Percentiles rank a stretch among this genome's conserved stretches.
phyloP scores from a whole-genome alignment of 2,797 vertebrate genomes.

The Bucorvus abyssinicus region DNA sequence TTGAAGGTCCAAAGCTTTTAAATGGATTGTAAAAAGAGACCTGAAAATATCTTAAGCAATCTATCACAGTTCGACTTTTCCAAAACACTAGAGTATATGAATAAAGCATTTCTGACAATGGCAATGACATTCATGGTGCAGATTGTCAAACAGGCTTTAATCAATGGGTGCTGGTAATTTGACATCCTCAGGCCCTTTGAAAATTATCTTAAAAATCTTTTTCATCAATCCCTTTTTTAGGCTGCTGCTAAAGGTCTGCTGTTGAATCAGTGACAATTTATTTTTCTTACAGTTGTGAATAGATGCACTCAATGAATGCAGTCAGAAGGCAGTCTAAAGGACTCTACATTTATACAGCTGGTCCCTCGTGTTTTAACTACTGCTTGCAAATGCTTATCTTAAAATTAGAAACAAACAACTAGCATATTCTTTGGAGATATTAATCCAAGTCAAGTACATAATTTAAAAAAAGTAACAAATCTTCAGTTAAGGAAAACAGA shows the following conservation, averaged over 20 bases:
- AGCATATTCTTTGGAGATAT: neutral
- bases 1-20: neutral
- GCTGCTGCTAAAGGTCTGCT: neutral
- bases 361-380: neutral
- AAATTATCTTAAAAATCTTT: neutral
- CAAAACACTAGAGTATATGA: neutral
- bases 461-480: neutral
- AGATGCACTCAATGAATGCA: neutral
- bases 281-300: neutral
- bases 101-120: neutral
- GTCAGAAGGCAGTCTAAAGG: neutral
- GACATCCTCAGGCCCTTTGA: neutral
- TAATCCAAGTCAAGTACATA: neutral
- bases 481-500: neutral
- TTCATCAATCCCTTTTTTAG: neutral
- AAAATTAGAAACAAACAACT: neutral
- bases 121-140: neutral
- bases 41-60: neutral
- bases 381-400: neutral
- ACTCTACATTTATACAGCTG: neutral
- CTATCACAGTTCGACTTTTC: neutral
- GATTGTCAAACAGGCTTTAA: neutral
- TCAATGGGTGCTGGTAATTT: neutral
- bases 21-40: neutral
- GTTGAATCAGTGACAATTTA: neutral